Evolutionary conservation across 2,113 vertebrate genomes (phyloP).

Genomic region (Casuarius casuarius): DNA sequence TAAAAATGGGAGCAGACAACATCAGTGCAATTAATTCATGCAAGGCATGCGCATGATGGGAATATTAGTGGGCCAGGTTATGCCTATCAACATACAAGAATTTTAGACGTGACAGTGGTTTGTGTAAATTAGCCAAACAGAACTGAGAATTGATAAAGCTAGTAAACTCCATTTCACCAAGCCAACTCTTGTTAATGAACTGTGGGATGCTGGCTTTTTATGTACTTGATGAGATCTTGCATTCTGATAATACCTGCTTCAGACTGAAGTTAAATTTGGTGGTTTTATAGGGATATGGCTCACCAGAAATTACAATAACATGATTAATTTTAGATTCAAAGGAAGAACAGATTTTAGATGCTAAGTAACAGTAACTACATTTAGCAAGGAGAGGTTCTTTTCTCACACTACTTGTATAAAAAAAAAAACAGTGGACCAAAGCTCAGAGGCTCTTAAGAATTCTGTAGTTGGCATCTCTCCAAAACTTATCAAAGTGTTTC

Average conservation of each 20-base stretch:
- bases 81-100: constrained; percentile 42
- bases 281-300: neutral
- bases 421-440: neutral
- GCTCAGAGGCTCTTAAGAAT: neutral
- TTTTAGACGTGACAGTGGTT: constrained; percentile 36
- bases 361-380: neutral
- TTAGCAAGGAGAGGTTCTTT: neutral
- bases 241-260: neutral
- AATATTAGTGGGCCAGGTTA: constrained; percentile 42
- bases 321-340: neutral
- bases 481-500: neutral
- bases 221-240: neutral
- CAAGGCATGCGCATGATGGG: constrained; percentile 65
- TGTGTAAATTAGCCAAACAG: neutral
- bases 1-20: constrained; percentile 88
- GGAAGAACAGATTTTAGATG: neutral
- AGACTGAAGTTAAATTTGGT: neutral
- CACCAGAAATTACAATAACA: neutral
- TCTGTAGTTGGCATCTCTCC: neutral
- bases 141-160: neutral
- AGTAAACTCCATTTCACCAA: neutral
- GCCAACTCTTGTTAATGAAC: neutral
- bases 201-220: neutral
- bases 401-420: neutral
- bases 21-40: constrained; percentile 81